Conservation (phyloP, 2,113 vertebrate species). For the Passerina amoena region DNA sequence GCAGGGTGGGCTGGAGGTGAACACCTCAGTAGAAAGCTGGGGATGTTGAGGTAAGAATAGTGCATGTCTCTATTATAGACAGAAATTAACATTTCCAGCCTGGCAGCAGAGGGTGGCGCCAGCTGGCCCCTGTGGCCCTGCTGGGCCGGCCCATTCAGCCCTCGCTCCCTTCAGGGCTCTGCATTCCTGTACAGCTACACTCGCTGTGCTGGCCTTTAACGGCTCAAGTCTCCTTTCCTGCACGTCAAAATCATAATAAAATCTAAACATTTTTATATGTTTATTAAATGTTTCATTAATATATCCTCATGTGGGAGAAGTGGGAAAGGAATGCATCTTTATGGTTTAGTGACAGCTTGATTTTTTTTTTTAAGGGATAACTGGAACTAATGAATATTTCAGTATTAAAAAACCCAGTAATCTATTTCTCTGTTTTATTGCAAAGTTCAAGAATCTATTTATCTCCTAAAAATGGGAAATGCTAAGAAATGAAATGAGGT, state of each 20-base stretch:
- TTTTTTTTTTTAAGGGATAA: not conserved
- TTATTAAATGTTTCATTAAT: not conserved
- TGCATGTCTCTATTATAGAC: not conserved
- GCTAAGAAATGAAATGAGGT: not conserved
- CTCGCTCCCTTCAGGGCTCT: not conserved
- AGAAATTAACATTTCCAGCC: conserved; percentile 33
- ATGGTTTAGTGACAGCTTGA: not conserved
- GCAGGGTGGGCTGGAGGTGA: not conserved
- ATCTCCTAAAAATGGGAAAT: not conserved
- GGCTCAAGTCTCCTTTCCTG: not conserved
- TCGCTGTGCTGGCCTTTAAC: rapidly evolving
- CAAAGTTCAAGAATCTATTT: not conserved
- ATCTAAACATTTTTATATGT: not conserved
- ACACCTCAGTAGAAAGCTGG: not conserved
- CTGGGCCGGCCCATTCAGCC: not conserved
- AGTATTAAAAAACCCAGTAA: not conserved
- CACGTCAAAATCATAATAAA: not conserved
- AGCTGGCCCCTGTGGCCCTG: not conserved
- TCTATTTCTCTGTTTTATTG: not conserved
- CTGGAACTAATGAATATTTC: not conserved
- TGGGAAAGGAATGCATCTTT: not conserved
- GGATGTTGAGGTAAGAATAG: not conserved
- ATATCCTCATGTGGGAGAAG: not conserved
- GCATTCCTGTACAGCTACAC: rapidly evolving
- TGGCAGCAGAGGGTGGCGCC: not conserved